Evolutionary conservation across 2,888 invertebrate genomes (phyloP), one percentile per base, ranked within the genome.

Genomic region (Linnaemya vulpina): DNA sequence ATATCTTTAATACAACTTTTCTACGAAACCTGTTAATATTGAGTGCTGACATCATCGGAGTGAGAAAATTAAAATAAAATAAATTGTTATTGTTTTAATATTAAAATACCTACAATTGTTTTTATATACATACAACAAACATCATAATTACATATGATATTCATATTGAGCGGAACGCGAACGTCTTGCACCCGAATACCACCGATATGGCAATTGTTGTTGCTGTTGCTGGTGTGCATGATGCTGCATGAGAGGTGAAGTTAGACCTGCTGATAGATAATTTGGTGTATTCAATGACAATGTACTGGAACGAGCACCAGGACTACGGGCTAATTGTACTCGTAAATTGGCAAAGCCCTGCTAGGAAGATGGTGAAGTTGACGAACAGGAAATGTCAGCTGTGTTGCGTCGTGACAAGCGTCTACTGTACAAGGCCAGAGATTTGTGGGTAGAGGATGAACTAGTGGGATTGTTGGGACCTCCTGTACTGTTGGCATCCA

Each of bases 401-500:
- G 89, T 89, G 79, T 90, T 89, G 20, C 90, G 88, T 46, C 90
- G 88, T 13, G 90, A 89, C 51, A 90, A 82, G 38, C 90, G 89
- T 55, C 89, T 87, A 76, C 86, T 88, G 15, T 88, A 85, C 7
- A 88, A 84, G n/a, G 88, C 87, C 38, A 87, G 68, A 1, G 87
- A 81, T 25, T 87, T 85, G 46, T 87, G 87, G 51, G 77, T 86
- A 11, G 87, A 83, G 11, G 78, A 77, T n/a, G 87, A 67, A 15
- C 63, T 65, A 15, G 58, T 75, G 10, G 83, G 75, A 78, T 79
- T 71, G 79, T 81, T 84, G 86, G 60, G 87, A 82, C 83, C 86
- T 1, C 67, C 67, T 76, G 88, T 71, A 87, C 88, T 84, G 20
- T 17, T 78, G 63, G 94, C 92, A 89, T 95, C 96, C 87, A 95